Percentiles rank a stretch among this genome's conserved stretches.
phyloP scores from a whole-genome alignment of 2,113 vertebrate genomes.

The Erythrocercus mccallii region DNA sequence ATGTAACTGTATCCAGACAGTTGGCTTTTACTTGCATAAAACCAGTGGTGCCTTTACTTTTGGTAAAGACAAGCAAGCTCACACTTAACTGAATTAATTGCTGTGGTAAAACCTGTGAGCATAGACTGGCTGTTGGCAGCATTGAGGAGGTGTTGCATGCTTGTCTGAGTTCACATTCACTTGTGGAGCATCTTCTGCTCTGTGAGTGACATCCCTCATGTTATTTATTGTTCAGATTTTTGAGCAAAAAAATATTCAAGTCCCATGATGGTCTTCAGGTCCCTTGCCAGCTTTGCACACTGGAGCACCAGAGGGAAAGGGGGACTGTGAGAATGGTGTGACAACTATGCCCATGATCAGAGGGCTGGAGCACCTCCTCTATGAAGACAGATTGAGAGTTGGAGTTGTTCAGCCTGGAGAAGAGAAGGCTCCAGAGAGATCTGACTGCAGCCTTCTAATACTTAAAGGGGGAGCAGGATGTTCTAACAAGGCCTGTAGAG shows the following conservation, averaged over 20 bases:
- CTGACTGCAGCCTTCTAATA: background rate
- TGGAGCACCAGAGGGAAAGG: background rate
- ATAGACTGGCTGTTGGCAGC: background rate
- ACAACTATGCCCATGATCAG: background rate
- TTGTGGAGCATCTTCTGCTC: background rate
- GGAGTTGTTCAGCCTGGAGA: background rate
- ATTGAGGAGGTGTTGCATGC: rapidly evolving
- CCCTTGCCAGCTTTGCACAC: background rate
- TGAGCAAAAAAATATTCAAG: background rate
- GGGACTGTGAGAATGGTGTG: background rate
- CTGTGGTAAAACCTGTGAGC: background rate
- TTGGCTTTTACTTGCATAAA: background rate
- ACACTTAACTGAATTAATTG: background rate
- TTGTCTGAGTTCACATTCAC: background rate
- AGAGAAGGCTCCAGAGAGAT: background rate
- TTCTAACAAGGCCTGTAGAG: background rate
- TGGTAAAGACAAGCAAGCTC: background rate
- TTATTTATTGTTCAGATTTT: background rate
- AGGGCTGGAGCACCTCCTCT: background rate
- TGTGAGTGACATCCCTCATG: background rate
- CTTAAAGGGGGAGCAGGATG: background rate
- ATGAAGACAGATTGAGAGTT: background rate
- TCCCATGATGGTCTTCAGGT: rapidly evolving
- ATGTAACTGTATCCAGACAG: background rate
- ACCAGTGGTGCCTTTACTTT: background rate